Base-by-base conservation (phyloP, 2,797 vertebrate species). In the Rhyacichthys aspro region DNA sequence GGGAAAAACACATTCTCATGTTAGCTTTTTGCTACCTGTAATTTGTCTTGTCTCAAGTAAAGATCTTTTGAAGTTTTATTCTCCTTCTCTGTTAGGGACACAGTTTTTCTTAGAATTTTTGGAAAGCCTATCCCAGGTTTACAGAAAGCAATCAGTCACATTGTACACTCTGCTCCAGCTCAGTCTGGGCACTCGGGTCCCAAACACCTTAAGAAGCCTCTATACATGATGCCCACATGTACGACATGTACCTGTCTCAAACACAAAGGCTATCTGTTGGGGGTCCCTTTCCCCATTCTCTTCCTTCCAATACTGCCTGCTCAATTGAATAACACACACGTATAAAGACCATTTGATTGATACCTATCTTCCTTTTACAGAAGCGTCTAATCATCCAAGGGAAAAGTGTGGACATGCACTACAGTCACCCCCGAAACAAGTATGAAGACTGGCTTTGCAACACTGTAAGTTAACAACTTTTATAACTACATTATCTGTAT, bases 361-460 rank as follows among this genome's bases (percentile, higher is more conserved):
- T 77, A 69, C 76, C 67, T 55, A 42, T 77, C 78, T 54, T 94
- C 91, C 88, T 96, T 85, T 98, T 96, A 88, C 98, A 99, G 98
- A 98, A 98, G 92, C 93, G 93, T 83, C 91, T 99, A 89, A 91
- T 91, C 84, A 95, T 99, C 90, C 96, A 98, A 82, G 97, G 97
- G 81, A 98, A 98, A 90, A 93, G 83, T 62, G 95, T 99, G 84
- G 95, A 96, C 54, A 96, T 99, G 96, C 96, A 98, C 91, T 99
- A 98, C 93, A 99, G 98, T 89, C 95, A 98, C 85, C 96, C 96
- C 67, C 94, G 95, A 63, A 97, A 97, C 89, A 98, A 98, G 81
- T 98, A 96, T 93, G 97, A 98, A 89, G 98, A 99, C 83, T 99
- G 98, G 98, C 96, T 99, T 80, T 99, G 98, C 92, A 98, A 95